Conservation (phyloP, 2,888 invertebrate species). For the Lasius platythorax region DNA sequence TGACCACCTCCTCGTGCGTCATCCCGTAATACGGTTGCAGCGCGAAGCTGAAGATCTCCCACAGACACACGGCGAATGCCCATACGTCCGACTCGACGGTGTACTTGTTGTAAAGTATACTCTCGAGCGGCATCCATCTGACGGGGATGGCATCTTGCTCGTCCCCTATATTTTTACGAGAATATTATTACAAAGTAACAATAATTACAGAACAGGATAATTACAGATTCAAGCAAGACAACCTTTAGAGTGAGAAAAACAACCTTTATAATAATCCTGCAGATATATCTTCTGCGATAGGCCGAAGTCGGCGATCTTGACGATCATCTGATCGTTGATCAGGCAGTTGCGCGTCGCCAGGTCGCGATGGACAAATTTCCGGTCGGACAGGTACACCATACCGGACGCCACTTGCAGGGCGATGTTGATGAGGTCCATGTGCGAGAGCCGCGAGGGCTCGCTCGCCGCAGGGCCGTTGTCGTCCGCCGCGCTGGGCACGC, state of each 20-base stretch:
- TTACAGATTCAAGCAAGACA: too few relatives aligned
- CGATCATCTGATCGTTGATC: slow-evolving; percentile 96
- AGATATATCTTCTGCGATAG: slow-evolving; percentile 97
- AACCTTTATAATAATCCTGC: slow-evolving; percentile 97
- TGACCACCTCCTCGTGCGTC: slow-evolving; percentile 98
- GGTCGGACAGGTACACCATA: slow-evolving; percentile 97
- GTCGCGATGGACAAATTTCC: slow-evolving; percentile 98
- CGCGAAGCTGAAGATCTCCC: slow-evolving; percentile 99
- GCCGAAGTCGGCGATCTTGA: slow-evolving; percentile 99
- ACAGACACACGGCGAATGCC: slow-evolving; percentile 98
- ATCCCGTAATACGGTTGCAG: slow-evolving; percentile 98
- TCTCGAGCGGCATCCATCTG: slow-evolving; percentile 99
- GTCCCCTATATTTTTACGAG: slow-evolving; percentile 85
- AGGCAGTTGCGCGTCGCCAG: slow-evolving; percentile 98
- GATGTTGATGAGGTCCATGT: slow-evolving; percentile 94
- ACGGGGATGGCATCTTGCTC: slow-evolving; percentile 98
- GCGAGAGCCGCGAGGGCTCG: slow-evolving; percentile 89
- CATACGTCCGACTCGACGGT: slow-evolving; percentile 98
- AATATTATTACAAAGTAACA: background rate
- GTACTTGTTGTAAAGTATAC: slow-evolving; percentile 98
- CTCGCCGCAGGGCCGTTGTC: slow-evolving; percentile 86
- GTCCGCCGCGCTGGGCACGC: slow-evolving; percentile 88
- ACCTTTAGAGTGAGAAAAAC: background rate
- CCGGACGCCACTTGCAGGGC: slow-evolving; percentile 96
- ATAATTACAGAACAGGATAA: too few relatives aligned